Evolutionary conservation across 2,113 vertebrate genomes (phyloP).

Genomic region (Dromiciops gliroides): DNA sequence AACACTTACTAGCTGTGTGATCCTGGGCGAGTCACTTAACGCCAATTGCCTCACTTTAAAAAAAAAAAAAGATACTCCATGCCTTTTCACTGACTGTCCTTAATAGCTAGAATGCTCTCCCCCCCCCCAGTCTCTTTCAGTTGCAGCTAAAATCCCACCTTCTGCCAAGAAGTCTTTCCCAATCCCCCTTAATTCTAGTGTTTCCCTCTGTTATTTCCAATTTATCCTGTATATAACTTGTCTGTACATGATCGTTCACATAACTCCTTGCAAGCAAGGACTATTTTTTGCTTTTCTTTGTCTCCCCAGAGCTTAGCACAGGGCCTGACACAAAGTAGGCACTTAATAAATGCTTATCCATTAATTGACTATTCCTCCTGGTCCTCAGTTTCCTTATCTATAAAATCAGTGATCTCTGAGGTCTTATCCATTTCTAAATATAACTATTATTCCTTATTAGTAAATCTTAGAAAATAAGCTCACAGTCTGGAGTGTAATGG

Average conservation of each 20-base stretch:
- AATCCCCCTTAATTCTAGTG: background rate
- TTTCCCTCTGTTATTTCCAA: background rate
- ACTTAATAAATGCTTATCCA: too few species aligned
- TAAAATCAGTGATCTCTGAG: background rate
- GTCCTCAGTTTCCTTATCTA: background rate
- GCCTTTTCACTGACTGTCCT: background rate
- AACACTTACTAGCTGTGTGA: too few species aligned
- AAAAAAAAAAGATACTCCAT: too few species aligned
- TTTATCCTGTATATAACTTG: background rate
- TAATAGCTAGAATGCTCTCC: background rate
- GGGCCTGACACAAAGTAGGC: too few species aligned
- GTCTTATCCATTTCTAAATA: background rate
- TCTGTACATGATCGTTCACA: background rate
- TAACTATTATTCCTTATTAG: background rate
- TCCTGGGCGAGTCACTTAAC: too few species aligned
- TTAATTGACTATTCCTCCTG: background rate
- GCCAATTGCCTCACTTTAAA: too few species aligned
- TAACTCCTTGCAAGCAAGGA: background rate
- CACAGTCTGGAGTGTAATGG: background rate
- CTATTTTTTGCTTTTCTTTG: background rate
- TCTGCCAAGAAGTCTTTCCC: background rate
- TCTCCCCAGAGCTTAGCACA: background rate
- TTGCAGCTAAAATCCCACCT: background rate
- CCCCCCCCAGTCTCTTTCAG: background rate
- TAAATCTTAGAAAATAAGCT: background rate